Evolutionary conservation across 2,888 invertebrate genomes (phyloP).

Genomic region (Sphecodes monilicornis): DNA sequence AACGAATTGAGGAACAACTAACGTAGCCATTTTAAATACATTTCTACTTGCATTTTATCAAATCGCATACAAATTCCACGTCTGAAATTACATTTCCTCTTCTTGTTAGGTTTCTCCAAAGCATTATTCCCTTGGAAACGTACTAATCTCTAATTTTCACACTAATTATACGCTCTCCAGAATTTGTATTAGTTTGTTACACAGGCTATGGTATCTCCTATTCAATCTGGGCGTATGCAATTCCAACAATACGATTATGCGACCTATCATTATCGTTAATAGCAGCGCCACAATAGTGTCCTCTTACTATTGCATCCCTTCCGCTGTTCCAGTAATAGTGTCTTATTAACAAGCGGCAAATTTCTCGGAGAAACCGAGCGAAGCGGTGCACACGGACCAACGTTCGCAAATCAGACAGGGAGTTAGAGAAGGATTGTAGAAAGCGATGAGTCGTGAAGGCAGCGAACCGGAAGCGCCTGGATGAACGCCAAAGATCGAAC

Average conservation of each 20-base stretch:
- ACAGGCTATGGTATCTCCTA: not conserved
- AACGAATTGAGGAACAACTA: not conserved
- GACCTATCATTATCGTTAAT: conserved; percentile 8
- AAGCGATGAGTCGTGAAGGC: conserved; percentile 75
- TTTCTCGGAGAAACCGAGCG: conserved; percentile 36
- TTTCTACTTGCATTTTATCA: not conserved
- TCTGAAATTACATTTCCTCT: not conserved
- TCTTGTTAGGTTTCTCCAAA: not conserved
- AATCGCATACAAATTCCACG: not conserved
- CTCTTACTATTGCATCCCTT: not conserved
- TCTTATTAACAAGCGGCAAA: conserved; percentile 36
- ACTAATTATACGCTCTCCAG: not conserved
- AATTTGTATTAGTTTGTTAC: not conserved
- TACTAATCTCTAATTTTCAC: not conserved
- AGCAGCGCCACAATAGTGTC: not conserved
- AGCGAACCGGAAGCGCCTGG: conserved; percentile 75
- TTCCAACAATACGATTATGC: conserved; percentile 12
- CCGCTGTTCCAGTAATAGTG: not conserved
- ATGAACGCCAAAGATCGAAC: conserved; percentile 75
- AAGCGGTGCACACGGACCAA: conserved; percentile 32
- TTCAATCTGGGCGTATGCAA: not conserved
- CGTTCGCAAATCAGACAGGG: conserved; percentile 37
- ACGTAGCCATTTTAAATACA: not conserved
- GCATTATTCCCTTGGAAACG: not conserved
- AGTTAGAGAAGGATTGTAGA: conserved; percentile 46